Evolutionary conservation across 2,797 vertebrate species (phyloP), one percentile per base, ranked within the genome.

Genomic region (Intellagama lesueurii): DNA sequence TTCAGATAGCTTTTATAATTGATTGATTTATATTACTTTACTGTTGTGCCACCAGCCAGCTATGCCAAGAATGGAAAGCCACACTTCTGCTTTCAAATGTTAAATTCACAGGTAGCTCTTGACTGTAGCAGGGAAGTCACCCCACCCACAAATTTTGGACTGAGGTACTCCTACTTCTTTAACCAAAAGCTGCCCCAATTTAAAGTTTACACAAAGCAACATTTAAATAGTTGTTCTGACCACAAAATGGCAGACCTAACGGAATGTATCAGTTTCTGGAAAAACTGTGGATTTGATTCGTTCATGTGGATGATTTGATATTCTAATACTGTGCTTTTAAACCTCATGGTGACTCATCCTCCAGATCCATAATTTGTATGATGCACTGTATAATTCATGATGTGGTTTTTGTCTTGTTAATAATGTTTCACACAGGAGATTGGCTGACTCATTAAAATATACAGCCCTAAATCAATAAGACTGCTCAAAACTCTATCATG

Each of bases 291-390:
- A 92, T 81, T 92, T 90, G 93, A 93, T 86, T 89, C 66, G 83
- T n/a, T 92, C 92, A 89, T 90, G 83, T 90, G 80, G 64, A 93
- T 91, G 64, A 68, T 2, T 86, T 87, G 91, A 56, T 30, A 7
- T 49, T 9, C 22, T 16, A 89, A 94, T 94, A 64, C 86, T 90
- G 35, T 35, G 0, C 86, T 93, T 87, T 78, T 72, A 87, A 87
- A 70, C 73, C 28, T 85, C 91, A 81, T 90, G 40, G 40, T 40
- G 90, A 95, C 68, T 96, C 93, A 94, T 87, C 9, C 19, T 82
- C n/a, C 83, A 91, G 93, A 86, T 87, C 90, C 88, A 85, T 92
- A 2, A 92, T 94, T 93, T 93, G 90, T 88, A 81, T 49, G 22
- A 91, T 84, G 2, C 86, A 87, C 93, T 92, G 78, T 85, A 35